These are phyloP conservation scores for Hypena proboscidalis DNA, from an alignment of 2,888 invertebrate species.

Conservation along the genomic window DNA sequence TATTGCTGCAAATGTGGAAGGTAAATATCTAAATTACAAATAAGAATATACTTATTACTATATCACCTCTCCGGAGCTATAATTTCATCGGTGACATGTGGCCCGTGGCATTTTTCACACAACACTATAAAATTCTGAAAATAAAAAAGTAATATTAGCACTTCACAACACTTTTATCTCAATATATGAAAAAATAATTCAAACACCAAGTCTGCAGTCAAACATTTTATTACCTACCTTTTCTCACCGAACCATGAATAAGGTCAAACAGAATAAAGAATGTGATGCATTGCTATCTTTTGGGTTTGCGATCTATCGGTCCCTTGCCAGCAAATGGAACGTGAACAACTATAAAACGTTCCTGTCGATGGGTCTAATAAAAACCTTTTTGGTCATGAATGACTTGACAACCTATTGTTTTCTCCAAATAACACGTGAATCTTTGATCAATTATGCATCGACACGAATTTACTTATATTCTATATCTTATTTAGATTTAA, in stretches of 20 bases:
- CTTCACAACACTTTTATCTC: no score
- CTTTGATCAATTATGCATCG: conserved; percentile 4
- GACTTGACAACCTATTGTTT: conserved; percentile 9
- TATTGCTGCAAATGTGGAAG: no score
- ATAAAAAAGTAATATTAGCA: conserved; percentile 19
- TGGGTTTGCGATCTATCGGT: no score
- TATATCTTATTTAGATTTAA: not conserved
- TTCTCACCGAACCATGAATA: no score
- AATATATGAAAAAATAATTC: no score
- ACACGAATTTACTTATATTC: no score
- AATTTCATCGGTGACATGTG: conserved; percentile 57
- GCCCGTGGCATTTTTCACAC: conserved; percentile 57
- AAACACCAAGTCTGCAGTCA: no score
- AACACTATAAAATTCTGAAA: conserved; percentile 65
- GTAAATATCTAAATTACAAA: no score
- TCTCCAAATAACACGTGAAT: conserved; percentile 12
- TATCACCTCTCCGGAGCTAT: no score
- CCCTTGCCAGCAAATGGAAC: not conserved
- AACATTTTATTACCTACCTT: conserved; percentile 9
- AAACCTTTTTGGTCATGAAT: conserved; percentile 3
- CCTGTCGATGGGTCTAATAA: not conserved
- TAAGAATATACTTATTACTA: no score
- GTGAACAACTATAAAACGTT: not conserved
- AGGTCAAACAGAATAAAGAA: no score
- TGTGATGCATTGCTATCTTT: no score